These are phyloP conservation scores for Nothoprocta pentlandii DNA, from an alignment of 2,113 vertebrate species.

Conservation along the genomic window DNA sequence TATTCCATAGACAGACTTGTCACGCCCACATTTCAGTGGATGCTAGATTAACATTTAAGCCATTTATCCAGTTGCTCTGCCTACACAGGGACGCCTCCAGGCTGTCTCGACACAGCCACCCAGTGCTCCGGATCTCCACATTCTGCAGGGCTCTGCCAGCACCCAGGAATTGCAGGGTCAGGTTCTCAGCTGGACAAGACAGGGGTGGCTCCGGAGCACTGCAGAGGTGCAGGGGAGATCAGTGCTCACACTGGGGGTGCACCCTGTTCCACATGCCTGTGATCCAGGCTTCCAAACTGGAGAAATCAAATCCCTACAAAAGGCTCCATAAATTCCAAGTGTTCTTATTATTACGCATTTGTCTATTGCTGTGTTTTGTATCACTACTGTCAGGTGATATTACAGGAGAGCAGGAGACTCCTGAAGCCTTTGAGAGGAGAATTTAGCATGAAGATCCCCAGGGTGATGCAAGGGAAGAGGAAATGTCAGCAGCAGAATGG, in stretches of 20 bases:
- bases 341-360: neutral
- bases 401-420: neutral
- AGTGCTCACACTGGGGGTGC: too few species aligned
- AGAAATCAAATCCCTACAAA: neutral
- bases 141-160: neutral
- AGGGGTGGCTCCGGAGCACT: fast-evolving
- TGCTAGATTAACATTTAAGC: neutral
- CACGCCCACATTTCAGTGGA: neutral
- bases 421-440: neutral
- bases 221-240: neutral
- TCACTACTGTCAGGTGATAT: neutral
- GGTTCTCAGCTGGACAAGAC: neutral
- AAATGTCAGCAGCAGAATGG: neutral
- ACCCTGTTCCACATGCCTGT: neutral
- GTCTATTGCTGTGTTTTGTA: neutral
- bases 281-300: neutral
- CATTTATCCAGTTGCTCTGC: neutral
- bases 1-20: neutral
- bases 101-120: neutral
- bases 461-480: fast-evolving
- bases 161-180: neutral
- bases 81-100: neutral
- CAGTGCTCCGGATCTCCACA: neutral
- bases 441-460: neutral
- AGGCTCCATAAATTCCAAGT: neutral